phyloP scores from a whole-genome alignment of 2,888 invertebrate genomes.

The Drosophila robusta region DNA sequence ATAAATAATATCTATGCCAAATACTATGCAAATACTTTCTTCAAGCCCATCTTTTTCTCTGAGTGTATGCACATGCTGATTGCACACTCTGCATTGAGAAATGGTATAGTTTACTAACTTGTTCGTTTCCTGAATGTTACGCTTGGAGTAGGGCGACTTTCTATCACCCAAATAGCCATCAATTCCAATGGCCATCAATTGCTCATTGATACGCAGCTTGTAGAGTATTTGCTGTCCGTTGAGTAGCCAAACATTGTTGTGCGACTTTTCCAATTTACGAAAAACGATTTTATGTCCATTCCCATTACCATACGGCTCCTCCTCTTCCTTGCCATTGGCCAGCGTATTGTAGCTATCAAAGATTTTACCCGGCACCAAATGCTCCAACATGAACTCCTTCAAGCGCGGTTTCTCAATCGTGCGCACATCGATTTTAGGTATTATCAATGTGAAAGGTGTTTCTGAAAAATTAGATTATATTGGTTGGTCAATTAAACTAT shows the following conservation, averaged over 20 bases:
- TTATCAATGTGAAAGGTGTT: conserved; percentile 87
- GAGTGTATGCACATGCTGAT: conserved; percentile 32
- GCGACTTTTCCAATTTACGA: conserved; percentile 84
- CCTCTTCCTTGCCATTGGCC: conserved; percentile 83
- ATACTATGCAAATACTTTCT: too few relatives aligned
- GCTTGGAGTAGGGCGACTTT: conserved; percentile 84
- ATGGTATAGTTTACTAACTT: conserved; percentile 72
- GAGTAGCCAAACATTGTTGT: conserved; percentile 84
- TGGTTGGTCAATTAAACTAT: conserved; percentile 15
- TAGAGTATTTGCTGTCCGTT: conserved; percentile 84
- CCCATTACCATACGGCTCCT: conserved; percentile 85
- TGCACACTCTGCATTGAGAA: conserved; percentile 17
- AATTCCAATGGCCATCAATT: conserved; percentile 84
- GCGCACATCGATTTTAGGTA: conserved; percentile 86
- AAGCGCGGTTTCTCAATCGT: conserved; percentile 86
- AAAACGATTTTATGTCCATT: conserved; percentile 85
- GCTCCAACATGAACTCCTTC: conserved; percentile 87
- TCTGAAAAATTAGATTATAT: too few relatives aligned
- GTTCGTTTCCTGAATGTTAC: conserved; percentile 85
- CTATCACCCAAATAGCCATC: conserved; percentile 85
- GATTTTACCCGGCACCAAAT: conserved; percentile 87
- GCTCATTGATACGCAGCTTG: conserved; percentile 83
- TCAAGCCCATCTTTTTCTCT: conserved; percentile 4
- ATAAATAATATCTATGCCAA: too few relatives aligned
- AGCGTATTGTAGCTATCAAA: conserved; percentile 84